phyloP scores from a whole-genome alignment of 2,888 invertebrate species.

The Abrostola tripartita region DNA sequence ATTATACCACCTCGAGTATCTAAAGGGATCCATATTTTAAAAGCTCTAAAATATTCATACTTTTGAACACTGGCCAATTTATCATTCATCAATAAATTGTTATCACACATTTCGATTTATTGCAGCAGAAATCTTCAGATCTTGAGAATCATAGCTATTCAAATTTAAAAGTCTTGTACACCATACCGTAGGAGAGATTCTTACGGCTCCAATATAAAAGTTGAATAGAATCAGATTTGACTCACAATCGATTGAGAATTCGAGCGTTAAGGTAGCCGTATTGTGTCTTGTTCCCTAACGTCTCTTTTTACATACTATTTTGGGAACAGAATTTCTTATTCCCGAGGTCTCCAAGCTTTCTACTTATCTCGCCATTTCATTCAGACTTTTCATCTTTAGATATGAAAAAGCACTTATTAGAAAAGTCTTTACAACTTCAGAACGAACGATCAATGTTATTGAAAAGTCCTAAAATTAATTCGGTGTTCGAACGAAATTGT shows the following conservation, averaged over 20 bases:
- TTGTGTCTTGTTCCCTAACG: conserved; percentile 23
- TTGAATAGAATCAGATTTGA: conserved; percentile 32
- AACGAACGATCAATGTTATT: conserved; percentile 28
- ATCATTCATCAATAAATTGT: not conserved
- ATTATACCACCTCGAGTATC: not conserved
- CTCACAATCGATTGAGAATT: conserved; percentile 22
- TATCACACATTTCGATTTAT: too few species aligned
- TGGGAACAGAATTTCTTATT: conserved; percentile 14
- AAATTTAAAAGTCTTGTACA: not conserved
- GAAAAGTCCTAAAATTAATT: conserved; percentile 41
- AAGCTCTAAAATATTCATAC: not conserved
- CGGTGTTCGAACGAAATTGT: conserved; percentile 38
- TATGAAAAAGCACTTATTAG: conserved; percentile 8
- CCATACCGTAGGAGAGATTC: not conserved
- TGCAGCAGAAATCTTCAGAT: not conserved
- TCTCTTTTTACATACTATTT: conserved; percentile 24
- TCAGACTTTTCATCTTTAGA: conserved; percentile 20
- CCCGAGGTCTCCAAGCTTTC: conserved; percentile 10
- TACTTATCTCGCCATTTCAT: conserved; percentile 12
- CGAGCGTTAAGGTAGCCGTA: conserved; percentile 26
- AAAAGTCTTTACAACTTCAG: conserved; percentile 19
- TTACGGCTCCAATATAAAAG: not conserved
- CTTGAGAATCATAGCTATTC: not conserved
- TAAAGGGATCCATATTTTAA: not conserved
- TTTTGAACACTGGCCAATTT: not conserved